Evolutionary conservation across 2,113 vertebrate genomes (phyloP).

Genomic region (Xenus cinereus): DNA sequence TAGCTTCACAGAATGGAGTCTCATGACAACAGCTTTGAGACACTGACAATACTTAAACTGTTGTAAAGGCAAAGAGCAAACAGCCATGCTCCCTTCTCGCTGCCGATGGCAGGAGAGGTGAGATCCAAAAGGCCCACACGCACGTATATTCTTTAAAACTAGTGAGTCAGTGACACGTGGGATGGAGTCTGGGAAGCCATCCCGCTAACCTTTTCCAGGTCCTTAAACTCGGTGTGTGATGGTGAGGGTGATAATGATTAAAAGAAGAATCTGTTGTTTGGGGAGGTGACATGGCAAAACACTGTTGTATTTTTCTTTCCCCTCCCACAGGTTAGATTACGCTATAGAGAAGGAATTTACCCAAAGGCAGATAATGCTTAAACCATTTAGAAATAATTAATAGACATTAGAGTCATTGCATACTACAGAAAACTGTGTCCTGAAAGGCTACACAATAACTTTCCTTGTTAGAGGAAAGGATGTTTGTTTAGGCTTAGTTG

Average conservation of each 20-base stretch:
- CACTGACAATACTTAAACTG: neutral
- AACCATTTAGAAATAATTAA: slow-evolving; percentile 62
- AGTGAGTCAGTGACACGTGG: neutral
- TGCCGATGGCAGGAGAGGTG: neutral
- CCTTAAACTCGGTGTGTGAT: neutral
- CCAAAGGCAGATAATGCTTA: slow-evolving; percentile 42
- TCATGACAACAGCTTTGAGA: neutral
- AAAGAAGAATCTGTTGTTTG: slow-evolving; percentile 6
- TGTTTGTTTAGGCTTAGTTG: slow-evolving; percentile 54
- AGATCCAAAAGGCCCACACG: neutral
- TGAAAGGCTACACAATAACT: slow-evolving; percentile 37
- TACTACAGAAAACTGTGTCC: neutral
- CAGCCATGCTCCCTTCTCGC: neutral
- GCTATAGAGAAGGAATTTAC: slow-evolving; percentile 38
- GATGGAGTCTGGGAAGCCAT: neutral
- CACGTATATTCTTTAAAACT: neutral
- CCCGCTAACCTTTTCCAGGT: neutral
- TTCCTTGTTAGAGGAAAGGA: slow-evolving; percentile 39
- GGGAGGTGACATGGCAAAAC: neutral
- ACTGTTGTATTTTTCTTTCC: neutral
- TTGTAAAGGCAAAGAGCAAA: neutral
- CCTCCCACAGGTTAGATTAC: slow-evolving; percentile 38
- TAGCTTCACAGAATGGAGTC: neutral
- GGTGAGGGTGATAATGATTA: neutral
- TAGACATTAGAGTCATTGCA: slow-evolving; percentile 12